Evolutionary conservation across 2,113 vertebrate genomes (phyloP).

Genomic region (Aptenodytes forsteri): DNA sequence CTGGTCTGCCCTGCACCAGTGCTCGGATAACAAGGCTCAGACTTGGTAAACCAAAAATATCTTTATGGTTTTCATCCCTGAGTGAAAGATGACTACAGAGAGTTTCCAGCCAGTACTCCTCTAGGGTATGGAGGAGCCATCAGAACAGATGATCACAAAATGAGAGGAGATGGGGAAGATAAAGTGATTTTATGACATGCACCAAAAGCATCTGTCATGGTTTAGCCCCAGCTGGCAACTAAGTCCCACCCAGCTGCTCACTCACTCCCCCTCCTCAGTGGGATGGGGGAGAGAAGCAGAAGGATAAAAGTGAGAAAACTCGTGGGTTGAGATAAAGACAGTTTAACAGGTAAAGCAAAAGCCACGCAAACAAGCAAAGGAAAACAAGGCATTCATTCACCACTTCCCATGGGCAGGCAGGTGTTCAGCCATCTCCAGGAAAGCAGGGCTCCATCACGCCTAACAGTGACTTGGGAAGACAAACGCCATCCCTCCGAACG

Average conservation of each 20-base stretch:
- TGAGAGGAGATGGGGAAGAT: neutral
- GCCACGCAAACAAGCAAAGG: rapidly evolving
- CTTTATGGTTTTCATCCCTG: neutral
- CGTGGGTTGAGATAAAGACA: too few species aligned
- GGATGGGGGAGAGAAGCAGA: neutral
- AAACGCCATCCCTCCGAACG: rapidly evolving
- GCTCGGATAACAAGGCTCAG: neutral
- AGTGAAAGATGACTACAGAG: neutral
- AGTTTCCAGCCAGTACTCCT: neutral
- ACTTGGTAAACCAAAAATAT: neutral
- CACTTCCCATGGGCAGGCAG: too few species aligned
- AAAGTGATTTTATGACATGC: neutral
- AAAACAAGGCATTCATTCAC: too few species aligned
- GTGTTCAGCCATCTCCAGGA: neutral
- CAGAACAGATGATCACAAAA: neutral
- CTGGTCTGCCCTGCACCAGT: neutral
- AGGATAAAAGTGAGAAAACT: too few species aligned
- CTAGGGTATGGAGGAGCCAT: neutral
- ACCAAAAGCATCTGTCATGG: neutral
- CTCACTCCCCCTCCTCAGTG: neutral
- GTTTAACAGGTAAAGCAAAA: too few species aligned
- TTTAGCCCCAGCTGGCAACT: neutral
- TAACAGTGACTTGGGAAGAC: neutral
- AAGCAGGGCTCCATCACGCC: neutral
- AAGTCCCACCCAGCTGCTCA: neutral